These are phyloP conservation scores for Tetrapedia diversipes DNA, from an alignment of 2,888 invertebrate species.

Conservation along the genomic window DNA sequence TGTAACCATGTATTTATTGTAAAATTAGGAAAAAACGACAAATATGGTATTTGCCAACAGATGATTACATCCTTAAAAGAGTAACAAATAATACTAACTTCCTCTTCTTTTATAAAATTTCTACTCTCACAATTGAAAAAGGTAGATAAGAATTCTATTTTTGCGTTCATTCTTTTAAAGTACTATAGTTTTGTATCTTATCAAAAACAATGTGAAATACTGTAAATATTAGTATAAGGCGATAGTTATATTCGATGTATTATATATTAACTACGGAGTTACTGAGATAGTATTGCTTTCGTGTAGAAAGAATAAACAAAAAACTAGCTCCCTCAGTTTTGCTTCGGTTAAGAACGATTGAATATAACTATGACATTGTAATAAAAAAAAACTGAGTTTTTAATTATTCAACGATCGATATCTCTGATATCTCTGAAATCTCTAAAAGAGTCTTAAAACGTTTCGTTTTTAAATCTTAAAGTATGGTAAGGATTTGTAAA, in stretches of 20 bases:
- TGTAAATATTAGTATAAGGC: constrained; percentile 68
- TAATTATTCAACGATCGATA: constrained; percentile 50
- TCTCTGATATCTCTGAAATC: constrained; percentile 35
- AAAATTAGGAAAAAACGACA: constrained; percentile 44
- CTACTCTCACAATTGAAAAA: constrained; percentile 57
- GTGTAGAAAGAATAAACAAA: constrained; percentile 47
- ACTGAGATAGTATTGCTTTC: constrained; percentile 56
- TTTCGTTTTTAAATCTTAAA: constrained; percentile 49
- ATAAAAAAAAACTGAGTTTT: constrained; percentile 48
- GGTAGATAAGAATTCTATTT: constrained; percentile 60
- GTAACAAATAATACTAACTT: constrained; percentile 44
- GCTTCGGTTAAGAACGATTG: constrained; percentile 47
- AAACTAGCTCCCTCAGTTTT: constrained; percentile 50
- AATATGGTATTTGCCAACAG: constrained; percentile 44
- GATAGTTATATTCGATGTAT: constrained; percentile 63
- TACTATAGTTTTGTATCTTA: constrained; percentile 66
- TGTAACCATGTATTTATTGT: constrained; percentile 52
- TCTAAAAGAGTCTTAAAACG: constrained; percentile 45
- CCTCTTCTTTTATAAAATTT: constrained; percentile 60
- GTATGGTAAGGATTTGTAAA: constrained; percentile 45
- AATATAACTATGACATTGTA: constrained; percentile 53
- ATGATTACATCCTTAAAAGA: constrained; percentile 37
- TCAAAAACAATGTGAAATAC: constrained; percentile 64
- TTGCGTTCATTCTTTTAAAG: constrained; percentile 64
- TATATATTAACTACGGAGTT: constrained; percentile 60